Evolutionary conservation across 2,797 vertebrate genomes (phyloP).

Genomic region (Argyrosomus regius): DNA sequence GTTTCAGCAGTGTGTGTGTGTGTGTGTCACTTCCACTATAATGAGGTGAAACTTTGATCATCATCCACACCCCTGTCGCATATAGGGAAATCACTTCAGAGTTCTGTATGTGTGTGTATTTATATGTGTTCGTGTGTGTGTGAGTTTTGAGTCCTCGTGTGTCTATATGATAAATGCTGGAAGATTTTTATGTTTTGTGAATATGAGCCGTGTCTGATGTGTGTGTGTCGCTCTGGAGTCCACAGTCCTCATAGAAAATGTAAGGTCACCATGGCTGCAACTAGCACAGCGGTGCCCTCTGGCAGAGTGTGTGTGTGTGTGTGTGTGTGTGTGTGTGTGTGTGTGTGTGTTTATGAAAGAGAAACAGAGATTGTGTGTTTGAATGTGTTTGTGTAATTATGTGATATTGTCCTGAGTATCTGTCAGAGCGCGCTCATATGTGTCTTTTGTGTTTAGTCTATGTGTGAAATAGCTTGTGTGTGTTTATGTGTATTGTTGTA

Average conservation of each 20-base stretch:
- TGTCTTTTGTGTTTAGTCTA: not conserved
- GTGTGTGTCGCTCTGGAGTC: constrained; percentile 16
- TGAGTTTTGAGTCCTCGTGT: not conserved
- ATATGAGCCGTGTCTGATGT: not conserved
- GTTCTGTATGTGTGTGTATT: not conserved
- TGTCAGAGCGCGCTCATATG: not conserved
- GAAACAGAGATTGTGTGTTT: constrained; percentile 15
- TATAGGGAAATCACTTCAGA: not conserved
- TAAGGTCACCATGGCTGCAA: constrained; percentile 27
- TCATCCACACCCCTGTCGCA: not conserved
- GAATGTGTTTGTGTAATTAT: constrained; percentile 45
- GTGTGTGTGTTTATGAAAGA: constrained; percentile 16
- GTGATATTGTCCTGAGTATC: constrained; percentile 8
- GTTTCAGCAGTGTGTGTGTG: constrained; percentile 1
- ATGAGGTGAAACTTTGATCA: constrained; percentile 23
- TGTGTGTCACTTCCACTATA: constrained; percentile 3
- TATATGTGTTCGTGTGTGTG: not conserved
- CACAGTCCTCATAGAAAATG: constrained; percentile 4
- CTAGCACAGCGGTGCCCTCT: constrained; percentile 20
- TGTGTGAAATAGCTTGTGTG: constrained; percentile 6
- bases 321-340: constrained; percentile 20
- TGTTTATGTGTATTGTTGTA: not conserved
- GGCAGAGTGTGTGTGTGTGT: constrained; percentile 21
- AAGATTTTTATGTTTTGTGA: not conserved
- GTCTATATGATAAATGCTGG: not conserved